Evolutionary conservation across 1,140 invertebrate genomes (phyloP).

Genomic region (Microplitis mediator): DNA sequence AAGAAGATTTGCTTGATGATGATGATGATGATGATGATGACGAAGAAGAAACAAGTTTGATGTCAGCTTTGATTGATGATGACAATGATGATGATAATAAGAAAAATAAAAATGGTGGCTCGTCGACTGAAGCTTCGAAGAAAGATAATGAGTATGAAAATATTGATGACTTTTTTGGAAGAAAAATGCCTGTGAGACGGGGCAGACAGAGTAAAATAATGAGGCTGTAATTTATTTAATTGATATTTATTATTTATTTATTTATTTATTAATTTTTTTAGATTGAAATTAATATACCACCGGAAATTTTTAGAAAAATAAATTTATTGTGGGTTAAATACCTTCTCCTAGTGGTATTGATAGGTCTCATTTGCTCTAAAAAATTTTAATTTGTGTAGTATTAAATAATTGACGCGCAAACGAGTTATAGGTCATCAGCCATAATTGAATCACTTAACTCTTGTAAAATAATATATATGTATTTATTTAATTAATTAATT

Average conservation of each 20-base stretch:
- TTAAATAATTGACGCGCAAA: too few relatives aligned
- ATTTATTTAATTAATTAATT: too few relatives aligned
- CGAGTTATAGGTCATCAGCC: too few relatives aligned
- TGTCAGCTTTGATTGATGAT: constrained; percentile 36
- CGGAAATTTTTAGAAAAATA: not conserved
- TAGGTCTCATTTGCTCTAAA: not conserved
- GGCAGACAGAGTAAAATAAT: constrained; percentile 49
- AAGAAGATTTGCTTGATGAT: constrained; percentile 32
- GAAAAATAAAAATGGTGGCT: constrained; percentile 19
- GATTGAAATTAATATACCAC: not conserved
- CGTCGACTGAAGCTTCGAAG: constrained; percentile 36
- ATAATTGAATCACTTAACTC: too few relatives aligned
- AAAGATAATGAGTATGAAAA: constrained; percentile 50
- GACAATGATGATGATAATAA: constrained; percentile 44
- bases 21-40: constrained; percentile 44
- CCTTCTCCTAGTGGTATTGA: not conserved
- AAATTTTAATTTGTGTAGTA: not conserved
- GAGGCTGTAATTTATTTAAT: constrained; percentile 39
- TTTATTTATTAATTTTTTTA: not conserved
- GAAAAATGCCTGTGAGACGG: constrained; percentile 35
- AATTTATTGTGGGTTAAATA: not conserved
- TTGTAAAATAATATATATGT: too few relatives aligned
- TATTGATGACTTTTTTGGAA: constrained; percentile 43
- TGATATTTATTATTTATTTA: not conserved
- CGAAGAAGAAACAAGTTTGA: constrained; percentile 38